Conservation (phyloP, 2,113 vertebrate species). For the Boulengerochromis microlepis region DNA sequence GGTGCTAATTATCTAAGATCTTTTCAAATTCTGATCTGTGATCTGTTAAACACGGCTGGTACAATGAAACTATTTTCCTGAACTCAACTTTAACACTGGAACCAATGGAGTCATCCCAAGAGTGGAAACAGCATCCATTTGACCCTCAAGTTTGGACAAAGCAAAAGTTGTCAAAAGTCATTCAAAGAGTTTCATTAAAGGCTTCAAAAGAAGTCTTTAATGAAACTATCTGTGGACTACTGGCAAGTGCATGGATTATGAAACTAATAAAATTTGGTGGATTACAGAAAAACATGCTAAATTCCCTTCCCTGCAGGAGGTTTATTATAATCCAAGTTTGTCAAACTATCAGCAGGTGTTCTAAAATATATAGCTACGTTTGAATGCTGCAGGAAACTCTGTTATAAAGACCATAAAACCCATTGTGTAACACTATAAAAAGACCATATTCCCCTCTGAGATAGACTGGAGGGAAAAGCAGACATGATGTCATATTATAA, state of each 20-base stretch:
- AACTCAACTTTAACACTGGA: conserved; percentile 16
- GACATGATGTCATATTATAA: conserved; percentile 42
- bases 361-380: conserved; percentile 15
- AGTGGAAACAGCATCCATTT: conserved; percentile 27
- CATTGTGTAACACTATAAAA: conserved; percentile 52
- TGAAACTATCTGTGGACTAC: background rate
- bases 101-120: conserved; percentile 18
- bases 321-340: conserved; percentile 22
- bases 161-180: background rate
- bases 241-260: background rate
- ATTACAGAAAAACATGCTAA: background rate
- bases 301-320: background rate
- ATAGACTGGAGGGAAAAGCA: conserved; percentile 21
- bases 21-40: conserved; percentile 51
- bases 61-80: conserved; percentile 45
- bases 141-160: conserved; percentile 21
- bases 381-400: conserved; percentile 24
- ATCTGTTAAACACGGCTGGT: conserved; percentile 52
- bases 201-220: background rate
- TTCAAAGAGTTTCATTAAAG: background rate
- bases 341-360: conserved; percentile 28
- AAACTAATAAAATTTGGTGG: background rate
- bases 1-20: conserved; percentile 51
- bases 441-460: conserved; percentile 4
- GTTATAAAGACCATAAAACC: conserved; percentile 44